These are phyloP conservation scores for Heliothis virescens DNA, from an alignment of 1,140 invertebrate genomes.

Conservation along the genomic window DNA sequence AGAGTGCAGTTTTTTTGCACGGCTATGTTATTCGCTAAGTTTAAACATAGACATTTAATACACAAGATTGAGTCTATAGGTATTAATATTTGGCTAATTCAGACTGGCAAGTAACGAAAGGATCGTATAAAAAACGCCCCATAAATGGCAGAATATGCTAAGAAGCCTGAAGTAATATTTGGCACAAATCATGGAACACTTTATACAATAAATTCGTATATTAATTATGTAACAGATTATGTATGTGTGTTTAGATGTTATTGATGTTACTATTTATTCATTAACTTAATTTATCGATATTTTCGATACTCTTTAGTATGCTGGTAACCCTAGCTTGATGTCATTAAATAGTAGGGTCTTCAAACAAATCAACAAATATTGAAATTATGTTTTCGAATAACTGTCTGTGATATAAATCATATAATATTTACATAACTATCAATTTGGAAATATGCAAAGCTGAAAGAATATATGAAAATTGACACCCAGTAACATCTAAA, in stretches of 20 bases:
- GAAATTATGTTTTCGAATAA: too few relatives aligned
- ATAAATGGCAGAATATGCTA: slow-evolving; percentile 26
- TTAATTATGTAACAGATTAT: slow-evolving; percentile 8
- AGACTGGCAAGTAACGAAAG: slow-evolving; percentile 27
- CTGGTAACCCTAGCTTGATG: too few relatives aligned
- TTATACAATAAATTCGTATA: slow-evolving; percentile 52
- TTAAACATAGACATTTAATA: not conserved
- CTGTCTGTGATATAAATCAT: too few relatives aligned
- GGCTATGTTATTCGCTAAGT: slow-evolving; percentile 7
- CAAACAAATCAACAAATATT: too few relatives aligned
- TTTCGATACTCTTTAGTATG: not conserved
- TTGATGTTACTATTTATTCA: too few relatives aligned
- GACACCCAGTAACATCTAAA: not conserved
- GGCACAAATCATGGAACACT: slow-evolving; percentile 56
- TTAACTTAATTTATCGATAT: not conserved
- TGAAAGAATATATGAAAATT: not conserved
- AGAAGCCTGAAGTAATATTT: slow-evolving; percentile 56
- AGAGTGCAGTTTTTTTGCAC: slow-evolving; percentile 43
- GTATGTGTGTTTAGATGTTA: slow-evolving; percentile 17
- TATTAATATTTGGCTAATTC: slow-evolving; percentile 43
- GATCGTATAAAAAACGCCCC: not conserved
- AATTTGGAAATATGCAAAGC: too few relatives aligned
- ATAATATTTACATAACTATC: too few relatives aligned
- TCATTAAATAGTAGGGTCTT: too few relatives aligned
- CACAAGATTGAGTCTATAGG: not conserved